Evolutionary conservation across 1,140 invertebrate species (phyloP), one percentile per base, ranked within the genome.

Genomic region (Idris sp.): DNA sequence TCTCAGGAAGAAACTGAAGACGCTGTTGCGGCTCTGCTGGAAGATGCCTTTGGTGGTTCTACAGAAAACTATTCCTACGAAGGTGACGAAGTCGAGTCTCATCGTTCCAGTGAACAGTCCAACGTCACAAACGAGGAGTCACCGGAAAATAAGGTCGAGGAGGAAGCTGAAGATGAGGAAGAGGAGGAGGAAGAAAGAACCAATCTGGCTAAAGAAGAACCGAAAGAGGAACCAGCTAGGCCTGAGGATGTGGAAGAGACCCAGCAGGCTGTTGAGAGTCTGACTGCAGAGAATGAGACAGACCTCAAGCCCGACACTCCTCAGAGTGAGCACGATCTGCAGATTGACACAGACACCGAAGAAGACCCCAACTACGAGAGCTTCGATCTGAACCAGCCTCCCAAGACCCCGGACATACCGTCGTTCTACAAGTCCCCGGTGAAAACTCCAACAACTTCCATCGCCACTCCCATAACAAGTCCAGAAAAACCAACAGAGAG

Each of bases 1-100:
- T 96, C 95, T 0, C 95, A 96, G 86, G 95, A 96, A 87, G 95
- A 97, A 87, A 97, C 95, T 0, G 95, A 95, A 80, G 95, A 96
- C 85, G 95, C 95, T 0, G 95, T 97, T 0, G 95, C 95, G 1
- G 95, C 95, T 4, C 83, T 97, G 3, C 83, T 96, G 14, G 93
- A 93, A 25, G 94, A 96, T 84, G 95, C 94, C 53, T 95, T 96
- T 81, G 93, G 93, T 4, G 89, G 85, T 0, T 88, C 88, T 4
- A 84, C 89, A 5, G 90, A 90, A 49, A 89, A 90, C 46, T 89
- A 89, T 16, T 86, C 89, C 0, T 86, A 87, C 56, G 87, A 90
- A 46, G 88, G 89, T 9, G 83, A 87, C 16, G 82, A 84, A 64
- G 84, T 67, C 15, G 61, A 65, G 16, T 0, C 48, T 0, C 41